A percentile compares a stretch with the other conserved stretches of the same genome.
Conservation (phyloP, 35 echinoderm and acorn worm species). For the Lytechinus pictus region DNA sequence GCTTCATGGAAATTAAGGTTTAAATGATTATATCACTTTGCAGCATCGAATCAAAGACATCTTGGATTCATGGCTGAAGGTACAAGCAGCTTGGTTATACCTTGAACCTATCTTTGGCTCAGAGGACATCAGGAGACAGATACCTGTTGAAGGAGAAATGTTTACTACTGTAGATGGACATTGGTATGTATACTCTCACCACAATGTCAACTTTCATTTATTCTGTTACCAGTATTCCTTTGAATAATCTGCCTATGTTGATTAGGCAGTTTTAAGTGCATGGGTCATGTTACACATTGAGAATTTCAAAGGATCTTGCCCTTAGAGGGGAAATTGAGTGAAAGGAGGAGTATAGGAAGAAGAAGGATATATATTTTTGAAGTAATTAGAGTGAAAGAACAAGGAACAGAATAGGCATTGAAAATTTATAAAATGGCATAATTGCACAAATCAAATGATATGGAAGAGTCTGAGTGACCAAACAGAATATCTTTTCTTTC, state of each 20-base stretch:
- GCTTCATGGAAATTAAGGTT: not conserved
- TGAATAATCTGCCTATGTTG: not conserved
- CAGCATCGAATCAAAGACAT: slow-evolving; percentile 96
- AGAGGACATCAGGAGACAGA: slow-evolving; percentile 91
- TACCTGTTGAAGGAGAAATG: slow-evolving; percentile 94
- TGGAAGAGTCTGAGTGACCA: no score
- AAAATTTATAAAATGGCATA: no score
- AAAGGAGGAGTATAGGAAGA: no score
- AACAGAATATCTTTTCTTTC: no score
- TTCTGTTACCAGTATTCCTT: not conserved
- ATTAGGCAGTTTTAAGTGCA: no score
- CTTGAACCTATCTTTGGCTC: slow-evolving; percentile 99
- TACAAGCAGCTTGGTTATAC: slow-evolving; percentile 96
- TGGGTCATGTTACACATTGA: no score
- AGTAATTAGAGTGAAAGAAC: no score
- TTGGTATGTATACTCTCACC: slow-evolving; percentile 61
- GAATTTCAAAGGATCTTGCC: no score
- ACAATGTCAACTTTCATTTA: not conserved
- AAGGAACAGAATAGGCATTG: no score
- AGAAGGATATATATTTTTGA: no score
- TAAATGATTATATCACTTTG: not conserved
- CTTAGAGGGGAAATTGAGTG: no score
- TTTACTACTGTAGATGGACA: slow-evolving; percentile 93
- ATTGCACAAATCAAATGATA: no score
- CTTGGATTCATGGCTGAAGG: slow-evolving; percentile 95